These are phyloP conservation scores for Apis mellifera DNA, from an alignment of 1,140 invertebrate genomes.

Conservation along the genomic window Amel_HAv3.1 CM009945.2:1064501-1065000, in stretches of 20 bases:
- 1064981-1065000: no score
- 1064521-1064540: no score
- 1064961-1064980: neutral
- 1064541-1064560: no score
- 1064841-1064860: conserved; percentile 37
- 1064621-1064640: no score
- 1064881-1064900: conserved; percentile 16
- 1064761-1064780: conserved; percentile 32
- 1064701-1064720: neutral
- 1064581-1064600: no score
- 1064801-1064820: conserved; percentile 35
- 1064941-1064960: neutral
- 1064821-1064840: conserved; percentile 31
- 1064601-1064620: no score
- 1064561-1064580: no score
- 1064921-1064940: conserved; percentile 19
- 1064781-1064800: conserved; percentile 44
- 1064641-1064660: neutral
- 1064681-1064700: neutral
- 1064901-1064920: conserved; percentile 20
- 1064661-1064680: neutral
- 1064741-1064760: conserved; percentile 28
- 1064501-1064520: no score
- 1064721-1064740: neutral
- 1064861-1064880: conserved; percentile 17